phyloP scores from a whole-genome alignment of 2,888 invertebrate species.

The Scaeva pyrastri region DNA sequence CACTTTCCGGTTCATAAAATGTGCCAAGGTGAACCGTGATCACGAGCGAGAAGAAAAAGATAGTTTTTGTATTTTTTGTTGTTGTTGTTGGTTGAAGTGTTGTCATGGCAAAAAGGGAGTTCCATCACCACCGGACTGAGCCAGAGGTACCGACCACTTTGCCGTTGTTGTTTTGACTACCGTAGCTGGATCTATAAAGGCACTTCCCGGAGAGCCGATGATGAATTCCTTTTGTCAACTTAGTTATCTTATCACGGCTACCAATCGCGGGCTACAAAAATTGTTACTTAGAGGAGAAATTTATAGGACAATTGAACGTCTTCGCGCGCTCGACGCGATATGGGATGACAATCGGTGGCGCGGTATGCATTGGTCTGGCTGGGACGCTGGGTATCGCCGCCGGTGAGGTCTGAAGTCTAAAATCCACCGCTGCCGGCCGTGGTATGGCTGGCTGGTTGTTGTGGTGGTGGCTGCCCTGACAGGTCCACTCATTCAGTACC shows the following conservation, averaged over 20 bases:
- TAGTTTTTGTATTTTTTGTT: conserved; percentile 42
- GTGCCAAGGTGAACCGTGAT: conserved; percentile 76
- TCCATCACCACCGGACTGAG: conserved; percentile 34
- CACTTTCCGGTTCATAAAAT: conserved; percentile 76
- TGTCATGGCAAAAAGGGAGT: conserved; percentile 45
- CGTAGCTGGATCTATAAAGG: conserved; percentile 51
- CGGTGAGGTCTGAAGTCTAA: conserved; percentile 56
- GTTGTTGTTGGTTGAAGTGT: neutral
- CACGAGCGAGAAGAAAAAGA: conserved; percentile 50
- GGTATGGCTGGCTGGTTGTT: too few relatives aligned
- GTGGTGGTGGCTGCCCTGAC: conserved; percentile 41
- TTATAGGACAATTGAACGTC: conserved; percentile 47
- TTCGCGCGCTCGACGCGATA: conserved; percentile 42
- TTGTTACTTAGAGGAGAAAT: conserved; percentile 73
- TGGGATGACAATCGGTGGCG: conserved; percentile 19
- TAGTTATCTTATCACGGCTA: conserved; percentile 68
- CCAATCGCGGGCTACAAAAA: conserved; percentile 74
- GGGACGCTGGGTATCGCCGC: too few relatives aligned
- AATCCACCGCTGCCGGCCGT: conserved; percentile 49
- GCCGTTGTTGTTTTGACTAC: conserved; percentile 73
- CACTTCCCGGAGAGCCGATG: conserved; percentile 70
- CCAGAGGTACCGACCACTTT: conserved; percentile 16
- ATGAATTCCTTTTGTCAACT: conserved; percentile 75
- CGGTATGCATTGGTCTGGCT: neutral
- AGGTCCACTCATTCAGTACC: conserved; percentile 69